Percentiles rank a stretch among this genome's conserved stretches.
These are phyloP conservation scores for Augochlora pura DNA, from an alignment of 1,140 invertebrate genomes.

Conservation along the genomic window DNA sequence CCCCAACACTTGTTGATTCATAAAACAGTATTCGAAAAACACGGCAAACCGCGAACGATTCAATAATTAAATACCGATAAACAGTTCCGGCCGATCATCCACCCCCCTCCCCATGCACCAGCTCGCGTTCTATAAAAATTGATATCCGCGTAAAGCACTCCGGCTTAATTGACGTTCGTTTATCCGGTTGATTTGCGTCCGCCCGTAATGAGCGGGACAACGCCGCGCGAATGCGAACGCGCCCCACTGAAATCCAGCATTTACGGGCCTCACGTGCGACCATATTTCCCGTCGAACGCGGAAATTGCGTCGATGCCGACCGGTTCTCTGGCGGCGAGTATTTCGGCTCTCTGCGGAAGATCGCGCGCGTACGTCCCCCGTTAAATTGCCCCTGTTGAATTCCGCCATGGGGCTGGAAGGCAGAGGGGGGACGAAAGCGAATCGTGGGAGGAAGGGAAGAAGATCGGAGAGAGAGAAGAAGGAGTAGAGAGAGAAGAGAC, in stretches of 20 bases:
- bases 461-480: too few species aligned
- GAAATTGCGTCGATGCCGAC: not conserved
- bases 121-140: too few species aligned
- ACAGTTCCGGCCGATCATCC: too few species aligned
- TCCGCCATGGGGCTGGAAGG: not conserved
- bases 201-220: not conserved
- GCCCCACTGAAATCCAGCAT: not conserved
- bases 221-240: not conserved
- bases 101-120: too few species aligned
- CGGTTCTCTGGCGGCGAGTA: not conserved
- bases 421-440: not conserved
- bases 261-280: not conserved
- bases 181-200: not conserved
- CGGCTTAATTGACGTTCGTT: not conserved
- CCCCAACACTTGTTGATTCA: too few species aligned
- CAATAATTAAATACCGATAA: too few species aligned
- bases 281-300: conserved; percentile 6
- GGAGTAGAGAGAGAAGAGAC: too few species aligned
- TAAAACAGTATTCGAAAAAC: too few species aligned
- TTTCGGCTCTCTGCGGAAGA: not conserved
- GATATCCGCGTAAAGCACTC: too few species aligned
- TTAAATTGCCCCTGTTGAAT: conserved; percentile 34
- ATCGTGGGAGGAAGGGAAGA: too few species aligned
- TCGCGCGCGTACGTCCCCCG: conserved; percentile 22
- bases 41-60: too few species aligned